Percentiles rank a stretch among this genome's conserved stretches.
phyloP scores from a whole-genome alignment of 1,140 invertebrate genomes.

The Magallana angulata region DNA sequence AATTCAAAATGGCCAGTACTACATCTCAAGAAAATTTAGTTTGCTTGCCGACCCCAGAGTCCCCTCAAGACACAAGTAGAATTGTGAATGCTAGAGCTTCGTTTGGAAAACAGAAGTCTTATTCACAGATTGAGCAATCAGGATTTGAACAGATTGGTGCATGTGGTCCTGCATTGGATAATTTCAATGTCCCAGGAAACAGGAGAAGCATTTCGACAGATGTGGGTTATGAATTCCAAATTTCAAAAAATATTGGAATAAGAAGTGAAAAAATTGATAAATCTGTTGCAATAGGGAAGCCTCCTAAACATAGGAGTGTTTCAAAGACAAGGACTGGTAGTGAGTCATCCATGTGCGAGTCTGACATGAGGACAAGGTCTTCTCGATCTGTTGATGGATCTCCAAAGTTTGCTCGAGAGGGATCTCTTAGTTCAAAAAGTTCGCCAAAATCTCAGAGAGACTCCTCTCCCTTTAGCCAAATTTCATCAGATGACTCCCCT shows the following conservation, averaged over 20 bases:
- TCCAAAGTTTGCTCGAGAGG: slow-evolving; percentile 43
- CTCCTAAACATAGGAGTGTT: slow-evolving; percentile 65
- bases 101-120: slow-evolving; percentile 48
- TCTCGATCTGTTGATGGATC: slow-evolving; percentile 58
- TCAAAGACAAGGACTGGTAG: slow-evolving; percentile 67
- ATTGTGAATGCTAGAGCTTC: slow-evolving; percentile 43
- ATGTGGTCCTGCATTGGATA: not conserved
- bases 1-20: not conserved
- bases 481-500: slow-evolving; percentile 35
- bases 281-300: slow-evolving; percentile 58
- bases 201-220: slow-evolving; percentile 56
- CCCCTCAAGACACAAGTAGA: not conserved
- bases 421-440: slow-evolving; percentile 40
- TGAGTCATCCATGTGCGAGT: slow-evolving; percentile 74
- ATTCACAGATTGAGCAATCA: slow-evolving; percentile 44
- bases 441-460: slow-evolving; percentile 48
- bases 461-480: slow-evolving; percentile 20
- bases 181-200: slow-evolving; percentile 47
- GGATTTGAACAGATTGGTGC: not conserved
- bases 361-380: slow-evolving; percentile 56
- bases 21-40: slow-evolving; percentile 42
- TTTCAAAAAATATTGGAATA: slow-evolving; percentile 33
- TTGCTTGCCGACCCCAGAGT: slow-evolving; percentile 4
- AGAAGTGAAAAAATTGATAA: slow-evolving; percentile 35
- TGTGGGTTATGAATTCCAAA: slow-evolving; percentile 50